Base-by-base conservation (phyloP, 1,140 invertebrate genomes). In the Acyrthosiphon pisum region DNA sequence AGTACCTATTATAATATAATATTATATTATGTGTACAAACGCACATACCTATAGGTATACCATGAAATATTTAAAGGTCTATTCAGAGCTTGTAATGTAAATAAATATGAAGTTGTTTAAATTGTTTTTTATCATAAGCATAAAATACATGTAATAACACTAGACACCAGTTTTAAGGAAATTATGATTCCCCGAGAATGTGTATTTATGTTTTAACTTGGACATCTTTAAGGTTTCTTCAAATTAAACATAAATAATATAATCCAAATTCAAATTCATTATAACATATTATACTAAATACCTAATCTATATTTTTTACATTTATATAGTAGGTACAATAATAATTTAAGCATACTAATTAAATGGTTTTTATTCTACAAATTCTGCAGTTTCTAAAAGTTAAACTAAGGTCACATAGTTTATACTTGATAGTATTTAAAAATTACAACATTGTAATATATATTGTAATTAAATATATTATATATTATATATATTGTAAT, bases 151-250 rank as follows among this genome's bases (percentile, higher is more conserved):
- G 30, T 35, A n/a, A 68, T n/a, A 68, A 18, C n/a, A 76, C 30
- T 0, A 76, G 60, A 76, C 60, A n/a, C 14, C 14, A n/a, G n/a
- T 76, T 76, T 76, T 76, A n/a, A 41, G 41, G 44, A 6, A 48
- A 87, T 87, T 44, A n/a, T n/a, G 26, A 46, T 87, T 87, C 86
- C 46, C 86, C 46, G 44, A 48, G 86, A 87, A 87, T 20, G 30
- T 50, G 2, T 87, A 35, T 30, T 44, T 48, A 1, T n/a, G 11
- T n/a, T 87, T 87, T 50, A 87, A 50, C 44, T 87, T 35, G 46
- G 50, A 87, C 20, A 8, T 20, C 18, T 18, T 87, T 48, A 22
- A 46, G 30, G 6, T 30, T 87, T n/a, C 30, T 50, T 87, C 30
- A 87, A 48, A n/a, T 48, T n/a, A 20, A 48, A 87, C 41, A 87